Evolutionary conservation across 2,888 invertebrate species (phyloP), one percentile per base, ranked within the genome.

Genomic region (Gryllus longicercus): DNA sequence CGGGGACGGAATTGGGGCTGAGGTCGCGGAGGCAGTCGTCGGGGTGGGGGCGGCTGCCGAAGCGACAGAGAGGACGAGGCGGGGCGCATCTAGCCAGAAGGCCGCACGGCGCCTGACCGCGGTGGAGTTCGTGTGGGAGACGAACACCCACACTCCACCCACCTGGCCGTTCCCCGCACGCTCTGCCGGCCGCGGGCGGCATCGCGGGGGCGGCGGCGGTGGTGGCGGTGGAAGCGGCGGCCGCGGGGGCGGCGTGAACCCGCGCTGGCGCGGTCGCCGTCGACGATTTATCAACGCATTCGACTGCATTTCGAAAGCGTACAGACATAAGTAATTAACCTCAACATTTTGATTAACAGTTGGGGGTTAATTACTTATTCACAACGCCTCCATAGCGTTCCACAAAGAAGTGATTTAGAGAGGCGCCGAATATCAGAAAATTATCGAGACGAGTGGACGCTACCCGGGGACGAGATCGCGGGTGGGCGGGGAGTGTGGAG

Each of bases 291-390:
- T 63, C 63, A 63, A 63, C 63, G 16, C 63, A 63, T 63, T 63
- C 63, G 63, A 63, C 14, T 63, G 14, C 63, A 18, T 63, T 63
- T 63, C 63, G 63, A 18, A 63, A 63, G 63, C 18, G 63, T 63
- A 63, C 63, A 63, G 63, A 63, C 63, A 63, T 63, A 63, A 63
- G 63, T 63, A 63, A 63, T 63, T 63, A 63, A 63, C 63, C 63
- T 63, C 63, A 14, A 14, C 18, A 63, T 63, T 63, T 63, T 63
- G 2, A 63, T 63, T 63, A 63, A 63, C 63, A 16, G 63, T 63
- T 63, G 63, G 63, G 18, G 63, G 63, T 63, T 63, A 63, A 63
- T 63, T 63, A 63, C 63, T 63, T 63, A 63, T 63, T 63, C 63
- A 63, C 63, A 63, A 63, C 63, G 63, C 63, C 63, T 63, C 18